Evolutionary conservation across 2,888 invertebrate genomes (phyloP), one percentile per base, ranked within the genome.

Genomic region (Chymomyza caudatula): DNA sequence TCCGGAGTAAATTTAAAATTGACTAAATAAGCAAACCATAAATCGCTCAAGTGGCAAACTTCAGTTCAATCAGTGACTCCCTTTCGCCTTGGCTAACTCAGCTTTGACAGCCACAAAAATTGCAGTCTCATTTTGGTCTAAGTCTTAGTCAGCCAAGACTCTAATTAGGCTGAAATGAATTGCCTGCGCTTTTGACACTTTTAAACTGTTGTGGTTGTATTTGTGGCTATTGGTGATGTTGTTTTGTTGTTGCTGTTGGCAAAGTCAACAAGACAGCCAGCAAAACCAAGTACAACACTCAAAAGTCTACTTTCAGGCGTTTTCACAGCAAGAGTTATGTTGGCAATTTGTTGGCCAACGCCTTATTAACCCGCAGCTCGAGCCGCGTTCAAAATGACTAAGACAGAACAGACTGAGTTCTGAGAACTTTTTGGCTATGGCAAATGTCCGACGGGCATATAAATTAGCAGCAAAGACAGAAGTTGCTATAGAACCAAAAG

Each of bases 371-470:
- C 85, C 82, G 78, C 80, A 81, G 81, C 84, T 83, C 67, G 69
- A 83, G 60, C 25, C 54, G 19, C 29, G 29, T 37, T 11, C 11
- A 37, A 23, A 37, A 73, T 73, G 62, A 25, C 13, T 25, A 6
- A 25, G 53, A 13, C 19, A 22, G 23, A 23, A 13, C 13, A 25
- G 53, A 13, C 53, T 61, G 62, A 78, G 67, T 79, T 77, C 78
- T 42, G 64, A 76, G 67, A 81, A 81, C 79, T 81, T 81, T 84
- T 84, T 81, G 85, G 85, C 82, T 77, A 76, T 69, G 77, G 79
- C 82, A 69, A 83, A 72, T 85, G 82, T 85, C 82, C 82, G 78
- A 80, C 84, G 84, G 83, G 83, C 85, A 85, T 85, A 83, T 83
- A 83, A 83, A 83, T 83, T 83, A 85, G 85, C 78, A 70, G 71